Base-by-base conservation (phyloP, 2,113 vertebrate species). In the Todiramphus saurophagus region DNA sequence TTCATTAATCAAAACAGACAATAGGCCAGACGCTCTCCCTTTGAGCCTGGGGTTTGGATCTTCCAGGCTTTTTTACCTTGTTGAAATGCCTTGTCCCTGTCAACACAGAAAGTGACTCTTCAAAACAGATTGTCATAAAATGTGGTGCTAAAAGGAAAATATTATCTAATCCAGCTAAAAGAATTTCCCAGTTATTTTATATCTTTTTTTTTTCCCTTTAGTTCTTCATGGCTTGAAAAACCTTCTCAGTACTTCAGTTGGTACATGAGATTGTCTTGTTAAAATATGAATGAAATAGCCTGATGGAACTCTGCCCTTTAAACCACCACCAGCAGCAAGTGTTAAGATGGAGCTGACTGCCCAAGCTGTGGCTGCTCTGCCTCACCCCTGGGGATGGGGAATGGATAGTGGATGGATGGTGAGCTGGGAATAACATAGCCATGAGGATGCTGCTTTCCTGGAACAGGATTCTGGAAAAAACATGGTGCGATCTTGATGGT, bases 1-100 rank as follows among this genome's bases (percentile, higher is more conserved):
- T 92, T 90, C 95, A 95, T 95, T 97, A 97, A 96, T 97, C 97
- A 96, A 41, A 87, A 33, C 86, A 85, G 48, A 87, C 83, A 96
- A 92, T 89, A 31, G 87, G 43, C 77, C 66, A 80, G 81, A 9
- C 50, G 4, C 39, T 66, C 50, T 69, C 66, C 39, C 67, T 95
- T 82, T 46, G 64, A 94, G 76, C 25, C 41, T 8, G 37, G 73
- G 15, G 62, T 87, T 89, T 44, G 64, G 74, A 80, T 53, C 72
- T 84, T 83, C 28, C 12, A 6, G 78, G 72, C 78, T 87, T 74
- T 93, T 93, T 83, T 37, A 70, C 82, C 79, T 93, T 89, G 50
- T 51, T 70, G 62, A 20, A 91, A 91, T 6, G 27, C 37, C 89
- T 70, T 16, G 23, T 93, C 59, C 94, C 66, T 86, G 78, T 75